phyloP scores from a whole-genome alignment of 2,113 vertebrate species.

The Siphamia tubifer region DNA sequence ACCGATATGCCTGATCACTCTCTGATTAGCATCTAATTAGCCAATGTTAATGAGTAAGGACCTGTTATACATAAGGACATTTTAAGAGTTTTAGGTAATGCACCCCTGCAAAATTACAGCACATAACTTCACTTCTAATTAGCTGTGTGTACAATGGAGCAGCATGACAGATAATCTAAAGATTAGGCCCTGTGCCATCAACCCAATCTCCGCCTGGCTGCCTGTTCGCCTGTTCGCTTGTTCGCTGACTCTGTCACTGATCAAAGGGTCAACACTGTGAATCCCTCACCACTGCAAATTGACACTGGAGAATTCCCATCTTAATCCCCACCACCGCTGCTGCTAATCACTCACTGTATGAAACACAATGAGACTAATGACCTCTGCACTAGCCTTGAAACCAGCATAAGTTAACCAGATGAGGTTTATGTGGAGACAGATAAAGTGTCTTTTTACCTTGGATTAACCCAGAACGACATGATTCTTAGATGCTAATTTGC shows the following conservation, averaged over 20 bases:
- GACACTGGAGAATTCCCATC: conserved; percentile 36
- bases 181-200: conserved; percentile 64
- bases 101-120: conserved; percentile 12
- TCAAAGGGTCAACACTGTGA: conserved; percentile 58
- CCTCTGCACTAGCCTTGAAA: conserved; percentile 29
- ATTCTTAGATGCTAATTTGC: too few relatives aligned
- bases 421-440: neutral
- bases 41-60: neutral
- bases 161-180: conserved; percentile 63
- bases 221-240: conserved; percentile 11
- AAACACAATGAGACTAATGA: conserved; percentile 29
- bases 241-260: conserved; percentile 27
- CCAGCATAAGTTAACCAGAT: neutral
- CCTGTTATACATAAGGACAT: conserved; percentile 21
- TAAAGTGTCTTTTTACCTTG: neutral
- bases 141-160: conserved; percentile 37
- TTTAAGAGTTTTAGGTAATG: conserved; percentile 34
- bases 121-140: conserved; percentile 53
- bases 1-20: conserved; percentile 14
- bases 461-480: neutral
- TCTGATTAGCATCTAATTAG: conserved; percentile 51
- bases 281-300: conserved; percentile 10
- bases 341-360: conserved; percentile 36
- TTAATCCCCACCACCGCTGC: conserved; percentile 43
- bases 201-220: conserved; percentile 48